phyloP scores from a whole-genome alignment of 2,113 vertebrate species.

The Nymphicus hollandicus region DNA sequence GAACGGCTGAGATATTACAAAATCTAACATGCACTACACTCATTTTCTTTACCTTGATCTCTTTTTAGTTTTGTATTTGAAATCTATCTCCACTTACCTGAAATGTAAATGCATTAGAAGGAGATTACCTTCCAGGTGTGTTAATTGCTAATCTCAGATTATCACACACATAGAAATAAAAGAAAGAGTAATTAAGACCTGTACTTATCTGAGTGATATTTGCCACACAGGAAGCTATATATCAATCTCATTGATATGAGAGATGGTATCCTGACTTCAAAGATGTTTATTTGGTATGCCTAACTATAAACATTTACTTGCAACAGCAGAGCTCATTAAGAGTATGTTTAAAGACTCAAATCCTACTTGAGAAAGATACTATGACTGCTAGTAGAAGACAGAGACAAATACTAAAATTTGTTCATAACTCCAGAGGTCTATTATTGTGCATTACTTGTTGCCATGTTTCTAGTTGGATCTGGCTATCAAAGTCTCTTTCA shows the following conservation, averaged over 20 bases:
- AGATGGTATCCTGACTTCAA: not conserved
- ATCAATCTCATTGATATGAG: not conserved
- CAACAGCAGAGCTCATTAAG: not conserved
- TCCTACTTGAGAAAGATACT: not conserved
- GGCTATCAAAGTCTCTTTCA: not conserved
- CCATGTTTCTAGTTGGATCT: not conserved
- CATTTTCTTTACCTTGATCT: not conserved
- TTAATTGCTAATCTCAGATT: conserved; percentile 1
- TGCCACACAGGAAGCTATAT: not conserved
- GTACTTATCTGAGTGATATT: not conserved
- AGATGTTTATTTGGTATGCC: not conserved
- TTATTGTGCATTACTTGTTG: not conserved
- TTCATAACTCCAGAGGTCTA: not conserved
- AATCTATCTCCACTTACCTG: not conserved
- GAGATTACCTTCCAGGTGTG: not conserved
- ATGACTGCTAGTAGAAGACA: not conserved
- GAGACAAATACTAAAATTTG: not conserved
- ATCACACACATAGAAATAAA: not conserved
- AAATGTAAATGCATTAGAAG: not conserved
- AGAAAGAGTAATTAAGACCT: not conserved
- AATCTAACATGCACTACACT: not conserved
- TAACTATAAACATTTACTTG: not conserved
- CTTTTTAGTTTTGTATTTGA: not conserved
- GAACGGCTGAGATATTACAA: not conserved
- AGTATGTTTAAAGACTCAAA: not conserved